Evolutionary conservation across 1,140 invertebrate species (phyloP).

Genomic region (Ostrea edulis): DNA sequence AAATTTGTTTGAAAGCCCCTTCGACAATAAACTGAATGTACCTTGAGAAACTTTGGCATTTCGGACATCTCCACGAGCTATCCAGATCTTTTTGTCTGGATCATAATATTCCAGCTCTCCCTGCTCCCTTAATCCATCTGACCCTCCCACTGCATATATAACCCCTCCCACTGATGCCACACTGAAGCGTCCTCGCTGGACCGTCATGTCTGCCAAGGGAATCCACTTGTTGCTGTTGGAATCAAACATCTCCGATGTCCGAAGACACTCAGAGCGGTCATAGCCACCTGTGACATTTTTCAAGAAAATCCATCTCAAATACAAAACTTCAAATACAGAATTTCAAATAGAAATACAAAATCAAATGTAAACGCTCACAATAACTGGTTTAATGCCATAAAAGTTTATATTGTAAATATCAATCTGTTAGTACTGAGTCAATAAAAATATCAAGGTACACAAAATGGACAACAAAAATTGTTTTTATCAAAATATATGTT

Average conservation of each 20-base stretch:
- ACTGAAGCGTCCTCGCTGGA: conserved; percentile 87
- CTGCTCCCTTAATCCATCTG: conserved; percentile 88
- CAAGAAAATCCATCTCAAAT: too few species aligned
- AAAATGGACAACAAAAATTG: too few species aligned
- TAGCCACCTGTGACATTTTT: conserved; percentile 86
- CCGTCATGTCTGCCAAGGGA: conserved; percentile 85
- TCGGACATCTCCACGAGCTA: conserved; percentile 82
- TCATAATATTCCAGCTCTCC: conserved; percentile 86
- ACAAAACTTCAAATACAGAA: too few species aligned
- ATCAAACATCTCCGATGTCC: conserved; percentile 87
- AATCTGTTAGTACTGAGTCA: too few species aligned
- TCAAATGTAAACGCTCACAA: too few species aligned
- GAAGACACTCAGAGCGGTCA: conserved; percentile 90
- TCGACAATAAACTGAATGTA: conserved; percentile 26
- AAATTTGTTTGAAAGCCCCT: neutral
- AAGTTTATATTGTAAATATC: too few species aligned
- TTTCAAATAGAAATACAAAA: too few species aligned
- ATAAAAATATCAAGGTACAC: too few species aligned
- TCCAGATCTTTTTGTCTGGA: conserved; percentile 84
- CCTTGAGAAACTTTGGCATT: conserved; percentile 75
- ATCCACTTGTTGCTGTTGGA: conserved; percentile 86
- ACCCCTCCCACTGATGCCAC: conserved; percentile 82
- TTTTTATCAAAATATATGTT: neutral
- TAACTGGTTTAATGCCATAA: too few species aligned
- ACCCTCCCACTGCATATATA: conserved; percentile 89